Conservation (phyloP, 2,888 invertebrate species). For the Luffia ferchaultella region DNA sequence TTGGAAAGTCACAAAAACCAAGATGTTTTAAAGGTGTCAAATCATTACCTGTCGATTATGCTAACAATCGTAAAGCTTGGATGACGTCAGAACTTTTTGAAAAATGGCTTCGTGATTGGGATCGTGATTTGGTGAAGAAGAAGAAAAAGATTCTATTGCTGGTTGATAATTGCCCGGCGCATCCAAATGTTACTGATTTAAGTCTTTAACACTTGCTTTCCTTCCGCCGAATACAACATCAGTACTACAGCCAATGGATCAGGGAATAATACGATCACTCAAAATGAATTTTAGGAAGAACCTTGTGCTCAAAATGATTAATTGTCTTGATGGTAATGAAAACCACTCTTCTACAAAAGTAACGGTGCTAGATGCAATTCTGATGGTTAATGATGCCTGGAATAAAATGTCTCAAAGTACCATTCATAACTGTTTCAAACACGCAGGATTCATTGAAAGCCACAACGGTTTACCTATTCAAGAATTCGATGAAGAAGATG, state of each 20-base stretch:
- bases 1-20: conserved; percentile 15
- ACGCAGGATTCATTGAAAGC: conserved; percentile 14
- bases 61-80: conserved; percentile 15
- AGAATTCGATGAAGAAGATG: conserved; percentile 16
- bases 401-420: conserved; percentile 9
- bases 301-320: conserved; percentile 9
- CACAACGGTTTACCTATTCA: conserved; percentile 16
- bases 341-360: conserved; percentile 10
- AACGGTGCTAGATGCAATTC: conserved; percentile 14
- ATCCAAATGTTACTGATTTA: conserved; percentile 13
- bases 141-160: conserved; percentile 13
- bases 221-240: conserved; percentile 15
- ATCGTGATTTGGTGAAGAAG: conserved; percentile 12
- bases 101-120: conserved; percentile 14
- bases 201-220: conserved; percentile 13
- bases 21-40: conserved; percentile 17
- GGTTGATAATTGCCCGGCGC: conserved; percentile 14
- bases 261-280: conserved; percentile 16
- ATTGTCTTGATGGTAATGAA: conserved; percentile 11
- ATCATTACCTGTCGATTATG: conserved; percentile 16
- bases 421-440: conserved; percentile 6
- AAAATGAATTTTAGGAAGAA: conserved; percentile 16
- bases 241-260: conserved; percentile 16
- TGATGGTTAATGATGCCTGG: conserved; percentile 14
- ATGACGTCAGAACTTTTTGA: conserved; percentile 17